Evolutionary conservation across 2,113 vertebrate genomes (phyloP).

Genomic region (Equus przewalskii): DNA sequence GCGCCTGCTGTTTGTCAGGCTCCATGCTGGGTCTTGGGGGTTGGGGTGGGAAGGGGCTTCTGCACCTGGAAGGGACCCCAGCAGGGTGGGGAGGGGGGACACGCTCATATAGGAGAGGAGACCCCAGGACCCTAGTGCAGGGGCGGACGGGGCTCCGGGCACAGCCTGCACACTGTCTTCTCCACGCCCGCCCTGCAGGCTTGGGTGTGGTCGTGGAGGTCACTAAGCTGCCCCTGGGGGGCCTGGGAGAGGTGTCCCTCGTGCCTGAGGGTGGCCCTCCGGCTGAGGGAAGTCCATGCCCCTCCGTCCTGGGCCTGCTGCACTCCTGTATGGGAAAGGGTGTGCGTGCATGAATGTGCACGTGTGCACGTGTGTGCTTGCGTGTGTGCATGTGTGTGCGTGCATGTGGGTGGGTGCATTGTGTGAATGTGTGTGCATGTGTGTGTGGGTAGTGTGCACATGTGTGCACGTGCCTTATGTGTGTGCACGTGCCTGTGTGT

Average conservation of each 20-base stretch:
- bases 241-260: fast-evolving
- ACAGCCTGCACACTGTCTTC: too few species aligned
- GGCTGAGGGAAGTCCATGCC: not conserved
- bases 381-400: too few species aligned
- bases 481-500: too few species aligned
- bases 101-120: fast-evolving
- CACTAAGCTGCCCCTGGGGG: not conserved
- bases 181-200: fast-evolving
- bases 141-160: not conserved
- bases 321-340: too few species aligned
- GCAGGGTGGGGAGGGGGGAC: not conserved
- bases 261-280: not conserved
- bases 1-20: too few species aligned
- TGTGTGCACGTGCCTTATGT: too few species aligned
- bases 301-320: not conserved
- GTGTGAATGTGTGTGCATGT: too few species aligned
- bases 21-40: too few species aligned
- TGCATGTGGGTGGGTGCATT: too few species aligned
- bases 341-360: too few species aligned
- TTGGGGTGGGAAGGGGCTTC: too few species aligned
- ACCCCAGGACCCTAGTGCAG: fast-evolving
- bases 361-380: fast-evolving
- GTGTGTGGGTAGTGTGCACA: too few species aligned
- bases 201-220: not conserved
- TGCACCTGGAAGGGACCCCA: not conserved